Evolutionary conservation across 2,797 vertebrate genomes (phyloP).

Genomic region (Acanthis flammea): DNA sequence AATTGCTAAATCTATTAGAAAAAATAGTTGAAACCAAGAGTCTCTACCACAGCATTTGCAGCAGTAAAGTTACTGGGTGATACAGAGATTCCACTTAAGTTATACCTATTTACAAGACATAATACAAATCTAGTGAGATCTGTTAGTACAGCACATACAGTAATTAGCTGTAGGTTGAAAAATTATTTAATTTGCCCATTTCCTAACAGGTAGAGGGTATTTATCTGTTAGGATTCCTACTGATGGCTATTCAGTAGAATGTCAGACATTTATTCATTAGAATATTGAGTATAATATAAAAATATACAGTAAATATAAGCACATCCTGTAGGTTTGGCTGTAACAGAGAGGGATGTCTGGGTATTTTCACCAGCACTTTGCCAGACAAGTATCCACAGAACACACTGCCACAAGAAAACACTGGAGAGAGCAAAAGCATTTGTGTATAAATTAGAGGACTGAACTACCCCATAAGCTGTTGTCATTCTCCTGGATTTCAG

Average conservation of each 20-base stretch:
- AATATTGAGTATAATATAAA: conserved; percentile 51
- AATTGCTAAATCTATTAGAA: background rate
- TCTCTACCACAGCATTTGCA: background rate
- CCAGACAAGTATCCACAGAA: background rate
- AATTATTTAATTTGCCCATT: background rate
- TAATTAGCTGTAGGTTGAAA: conserved; percentile 37
- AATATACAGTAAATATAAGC: conserved; percentile 59
- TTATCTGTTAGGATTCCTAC: background rate
- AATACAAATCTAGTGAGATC: conserved; percentile 25
- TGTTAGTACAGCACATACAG: conserved; percentile 50
- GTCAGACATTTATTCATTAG: conserved; percentile 34
- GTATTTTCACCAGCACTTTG: background rate
- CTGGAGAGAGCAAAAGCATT: background rate
- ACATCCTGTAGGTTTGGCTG: conserved; percentile 8
- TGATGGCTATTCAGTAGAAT: conserved; percentile 18
- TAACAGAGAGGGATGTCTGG: background rate
- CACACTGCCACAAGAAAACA: background rate
- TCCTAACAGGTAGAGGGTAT: background rate
- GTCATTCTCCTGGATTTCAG: background rate
- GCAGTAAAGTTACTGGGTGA: background rate
- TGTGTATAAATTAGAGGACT: background rate
- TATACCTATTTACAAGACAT: conserved; percentile 53
- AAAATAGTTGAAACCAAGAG: background rate
- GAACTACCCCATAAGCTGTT: background rate
- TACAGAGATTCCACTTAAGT: conserved; percentile 28